Percentiles rank a stretch among this genome's conserved stretches.
Conservation (phyloP, 2,888 invertebrate species). For the Cylindroiulus punctatus region DNA sequence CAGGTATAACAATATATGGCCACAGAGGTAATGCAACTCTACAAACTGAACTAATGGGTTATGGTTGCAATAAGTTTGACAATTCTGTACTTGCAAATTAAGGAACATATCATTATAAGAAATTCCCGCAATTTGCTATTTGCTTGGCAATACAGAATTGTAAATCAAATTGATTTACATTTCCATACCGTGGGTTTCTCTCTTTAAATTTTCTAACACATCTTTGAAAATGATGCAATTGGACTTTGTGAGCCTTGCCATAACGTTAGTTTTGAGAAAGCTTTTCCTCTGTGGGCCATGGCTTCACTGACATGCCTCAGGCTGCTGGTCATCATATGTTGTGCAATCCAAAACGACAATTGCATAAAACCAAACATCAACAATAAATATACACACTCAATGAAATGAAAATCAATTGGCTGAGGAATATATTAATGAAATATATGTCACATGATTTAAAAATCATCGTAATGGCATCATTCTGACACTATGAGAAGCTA, state of each 20-base stretch:
- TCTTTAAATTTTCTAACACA: not conserved
- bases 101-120: not conserved
- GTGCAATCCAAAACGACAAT: not conserved
- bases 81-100: not conserved
- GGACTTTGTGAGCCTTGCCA: no score
- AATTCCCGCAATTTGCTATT: not conserved
- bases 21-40: not conserved
- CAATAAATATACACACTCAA: slow-evolving; percentile 24
- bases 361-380: not conserved
- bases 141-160: not conserved
- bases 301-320: not conserved
- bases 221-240: no score
- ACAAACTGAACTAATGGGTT: not conserved
- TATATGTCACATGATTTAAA: not conserved
- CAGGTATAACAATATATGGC: not conserved
- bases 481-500: not conserved
- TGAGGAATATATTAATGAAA: slow-evolving; percentile 28
- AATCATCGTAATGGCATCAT: not conserved
- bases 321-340: not conserved
- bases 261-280: no score
- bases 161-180: no score
- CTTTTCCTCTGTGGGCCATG: no score
- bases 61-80: not conserved
- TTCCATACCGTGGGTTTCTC: not conserved
- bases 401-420: not conserved